Conservation (phyloP, 1,140 invertebrate species). For the Bombus affinis region DNA sequence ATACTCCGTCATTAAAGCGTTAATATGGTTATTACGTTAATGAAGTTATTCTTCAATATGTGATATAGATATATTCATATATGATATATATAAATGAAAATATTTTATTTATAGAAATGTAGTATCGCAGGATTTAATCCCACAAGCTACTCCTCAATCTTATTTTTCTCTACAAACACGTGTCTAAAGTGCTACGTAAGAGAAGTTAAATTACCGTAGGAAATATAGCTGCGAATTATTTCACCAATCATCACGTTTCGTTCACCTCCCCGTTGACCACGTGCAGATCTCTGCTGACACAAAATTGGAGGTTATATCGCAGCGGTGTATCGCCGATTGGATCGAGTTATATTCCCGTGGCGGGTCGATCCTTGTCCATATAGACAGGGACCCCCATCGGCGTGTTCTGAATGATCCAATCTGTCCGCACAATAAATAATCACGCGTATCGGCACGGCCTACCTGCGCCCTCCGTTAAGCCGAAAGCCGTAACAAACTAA, state of each 20-base stretch:
- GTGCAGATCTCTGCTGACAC: conserved; percentile 27
- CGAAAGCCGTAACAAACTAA: conserved; percentile 74
- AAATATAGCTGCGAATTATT: conserved; percentile 28
- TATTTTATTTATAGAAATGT: too few species aligned
- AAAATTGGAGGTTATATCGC: conserved; percentile 64
- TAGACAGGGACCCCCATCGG: conserved; percentile 59
- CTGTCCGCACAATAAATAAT: conserved; percentile 75
- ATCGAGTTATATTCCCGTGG: conserved; percentile 67
- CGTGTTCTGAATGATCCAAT: conserved; percentile 76
- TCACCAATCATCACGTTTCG: conserved; percentile 1
- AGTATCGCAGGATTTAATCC: not conserved
- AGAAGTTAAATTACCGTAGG: not conserved
- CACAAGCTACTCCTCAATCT: not conserved
- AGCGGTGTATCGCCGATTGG: conserved; percentile 46
- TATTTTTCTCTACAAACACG: not conserved
- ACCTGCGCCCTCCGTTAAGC: conserved; percentile 59
- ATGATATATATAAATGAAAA: too few species aligned
- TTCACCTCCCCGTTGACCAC: not conserved
- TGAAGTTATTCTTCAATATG: not conserved
- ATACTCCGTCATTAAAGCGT: not conserved
- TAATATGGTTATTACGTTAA: not conserved
- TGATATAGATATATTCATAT: too few species aligned
- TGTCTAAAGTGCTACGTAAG: not conserved
- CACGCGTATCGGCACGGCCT: conserved; percentile 68
- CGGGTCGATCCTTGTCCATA: conserved; percentile 56